These are phyloP conservation scores for Apostichopus parvimensis DNA, from an alignment of 35 echinoderm and acorn worm genomes.

Conservation along the genomic window DNA sequence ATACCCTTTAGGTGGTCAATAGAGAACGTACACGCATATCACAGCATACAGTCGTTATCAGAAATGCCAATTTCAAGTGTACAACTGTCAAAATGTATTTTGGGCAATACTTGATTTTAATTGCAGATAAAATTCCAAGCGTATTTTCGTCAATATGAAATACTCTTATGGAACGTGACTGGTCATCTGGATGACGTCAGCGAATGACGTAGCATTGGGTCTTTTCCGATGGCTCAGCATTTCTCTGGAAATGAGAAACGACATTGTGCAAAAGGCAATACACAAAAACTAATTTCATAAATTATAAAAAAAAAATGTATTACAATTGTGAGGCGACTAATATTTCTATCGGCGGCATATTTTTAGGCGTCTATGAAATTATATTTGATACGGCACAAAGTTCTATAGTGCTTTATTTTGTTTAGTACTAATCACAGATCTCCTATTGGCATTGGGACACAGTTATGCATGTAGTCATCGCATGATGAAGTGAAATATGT, in stretches of 20 bases:
- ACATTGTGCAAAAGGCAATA: neutral
- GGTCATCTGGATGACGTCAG: conserved; percentile 35
- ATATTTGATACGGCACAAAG: too few species aligned
- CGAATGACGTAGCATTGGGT: neutral
- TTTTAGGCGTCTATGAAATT: too few species aligned
- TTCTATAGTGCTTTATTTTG: too few species aligned
- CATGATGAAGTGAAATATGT: too few species aligned
- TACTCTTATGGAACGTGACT: neutral
- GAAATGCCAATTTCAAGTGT: conserved; percentile 18
- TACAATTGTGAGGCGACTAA: too few species aligned
- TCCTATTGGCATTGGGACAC: too few species aligned
- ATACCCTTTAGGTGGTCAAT: neutral
- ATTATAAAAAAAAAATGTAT: neutral
- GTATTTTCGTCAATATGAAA: conserved; percentile 9
- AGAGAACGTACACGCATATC: neutral
- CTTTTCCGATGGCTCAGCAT: neutral
- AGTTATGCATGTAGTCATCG: too few species aligned
- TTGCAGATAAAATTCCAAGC: conserved; percentile 28
- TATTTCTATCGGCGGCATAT: too few species aligned
- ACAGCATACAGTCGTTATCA: neutral
- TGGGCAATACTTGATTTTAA: neutral
- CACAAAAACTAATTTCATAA: neutral
- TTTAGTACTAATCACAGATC: too few species aligned
- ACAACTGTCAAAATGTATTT: conserved; percentile 36
- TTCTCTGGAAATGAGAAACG: neutral